Evolutionary conservation across 2,888 invertebrate species (phyloP).

Genomic region (Gastracanthus pulcherrimus): DNA sequence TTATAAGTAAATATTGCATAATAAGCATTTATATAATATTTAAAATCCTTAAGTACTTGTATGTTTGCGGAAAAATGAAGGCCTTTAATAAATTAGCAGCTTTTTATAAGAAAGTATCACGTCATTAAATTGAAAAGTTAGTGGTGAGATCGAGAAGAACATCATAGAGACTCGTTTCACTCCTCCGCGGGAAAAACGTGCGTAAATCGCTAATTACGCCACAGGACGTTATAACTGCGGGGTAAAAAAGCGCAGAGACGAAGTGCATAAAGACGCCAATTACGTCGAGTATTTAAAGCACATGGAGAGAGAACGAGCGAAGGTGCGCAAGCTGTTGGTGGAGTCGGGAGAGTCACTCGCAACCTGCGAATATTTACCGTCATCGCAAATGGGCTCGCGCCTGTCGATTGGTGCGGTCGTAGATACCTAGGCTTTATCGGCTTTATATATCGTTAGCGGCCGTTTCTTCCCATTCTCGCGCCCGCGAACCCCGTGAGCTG

Average conservation of each 20-base stretch:
- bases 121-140: not conserved
- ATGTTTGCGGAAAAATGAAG: not conserved
- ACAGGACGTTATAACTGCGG: not conserved
- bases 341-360: too few relatives aligned
- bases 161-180: not conserved
- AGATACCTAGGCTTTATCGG: not conserved
- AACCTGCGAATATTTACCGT: not conserved
- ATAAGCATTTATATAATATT: too few relatives aligned
- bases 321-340: not conserved
- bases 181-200: too few relatives aligned
- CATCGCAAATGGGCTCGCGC: not conserved
- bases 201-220: slow-evolving; percentile 1
- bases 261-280: not conserved
- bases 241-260: not conserved
- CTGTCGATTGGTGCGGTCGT: not conserved
- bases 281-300: not conserved
- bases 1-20: too few relatives aligned
- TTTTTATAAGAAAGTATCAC: not conserved
- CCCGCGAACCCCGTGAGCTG: slow-evolving; percentile 48
- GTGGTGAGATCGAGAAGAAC: not conserved
- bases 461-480: not conserved
- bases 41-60: too few relatives aligned
- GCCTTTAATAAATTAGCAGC: not conserved
- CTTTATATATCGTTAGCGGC: not conserved
- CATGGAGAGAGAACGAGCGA: not conserved